Base-by-base conservation (phyloP, 2,888 invertebrate species). In the Lamellibrachia satsuma region DNA sequence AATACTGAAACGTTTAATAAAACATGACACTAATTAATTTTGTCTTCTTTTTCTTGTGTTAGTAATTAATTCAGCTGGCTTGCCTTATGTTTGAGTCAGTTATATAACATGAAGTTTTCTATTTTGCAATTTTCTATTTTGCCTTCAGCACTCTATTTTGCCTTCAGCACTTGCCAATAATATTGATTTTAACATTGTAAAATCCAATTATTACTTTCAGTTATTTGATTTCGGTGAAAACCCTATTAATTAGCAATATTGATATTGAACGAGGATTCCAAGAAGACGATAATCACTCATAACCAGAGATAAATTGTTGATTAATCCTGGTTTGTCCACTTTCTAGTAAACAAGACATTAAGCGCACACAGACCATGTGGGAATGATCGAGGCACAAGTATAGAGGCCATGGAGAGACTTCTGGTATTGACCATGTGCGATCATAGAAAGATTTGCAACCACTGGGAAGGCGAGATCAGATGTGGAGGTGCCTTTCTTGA, bases 281-380 rank as follows among this genome's bases (percentile, higher is more conserved):
- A 55, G 55, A 75, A 75, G n/a, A 75, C 22, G 15, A 75, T 75
- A 75, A 75, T 75, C 15, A 22, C n/a, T 75, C 75, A 22, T 75
- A 75, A 75, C 75, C 75, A 75, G 75, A 75, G n/a, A 75, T 75
- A 75, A 75, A 75, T 75, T 75, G 75, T 75, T 75, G 75, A 75
- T 75, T 75, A 75, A 75, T 15, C 2, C n/a, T n/a, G n/a, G 75
- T 75, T 6, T 3, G 75, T 75, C 75, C n/a, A n/a, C 7, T 75
- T 75, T 75, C 75, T 75, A 75, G 75, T 75, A 75, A 15, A 75
- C 0, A 15, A 22, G 75, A 22, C n/a, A 75, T 75, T 75, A 75
- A 75, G 75, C 75, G 75, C 60, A 9, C 22, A 22, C 75, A 22
- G 75, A 75, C 75, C 75, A 22, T 22, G 75, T 15, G 22, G 22